Conservation (phyloP, 2,888 invertebrate species). For the Panopea generosa region DNA sequence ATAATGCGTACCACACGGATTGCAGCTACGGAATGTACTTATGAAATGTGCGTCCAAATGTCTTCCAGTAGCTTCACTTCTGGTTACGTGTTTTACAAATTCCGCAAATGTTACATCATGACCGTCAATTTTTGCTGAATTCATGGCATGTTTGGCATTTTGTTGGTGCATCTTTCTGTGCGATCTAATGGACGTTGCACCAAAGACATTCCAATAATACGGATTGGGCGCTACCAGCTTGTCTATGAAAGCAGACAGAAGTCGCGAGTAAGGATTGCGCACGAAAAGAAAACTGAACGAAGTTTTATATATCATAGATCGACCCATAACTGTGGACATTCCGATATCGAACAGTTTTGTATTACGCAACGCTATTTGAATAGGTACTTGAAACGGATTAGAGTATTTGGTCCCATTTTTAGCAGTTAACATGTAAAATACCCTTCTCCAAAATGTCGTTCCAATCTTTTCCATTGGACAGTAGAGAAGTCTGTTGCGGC, state of each 20-base stretch:
- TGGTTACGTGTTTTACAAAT: slow-evolving; percentile 38
- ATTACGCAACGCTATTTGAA: slow-evolving; percentile 28
- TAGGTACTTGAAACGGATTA: slow-evolving; percentile 47
- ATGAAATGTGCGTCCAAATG: slow-evolving; percentile 45
- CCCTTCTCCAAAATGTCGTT: slow-evolving; percentile 51
- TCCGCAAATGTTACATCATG: slow-evolving; percentile 57
- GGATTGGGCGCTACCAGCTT: slow-evolving; percentile 53
- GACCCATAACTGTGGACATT: slow-evolving; percentile 6
- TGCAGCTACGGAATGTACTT: slow-evolving; percentile 44
- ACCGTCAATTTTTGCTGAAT: slow-evolving; percentile 6
- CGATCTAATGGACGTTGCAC: slow-evolving; percentile 30
- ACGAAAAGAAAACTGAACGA: slow-evolving; percentile 47
- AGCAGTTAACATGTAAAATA: slow-evolving; percentile 32
- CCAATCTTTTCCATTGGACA: slow-evolving; percentile 55
- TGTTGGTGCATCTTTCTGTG: slow-evolving; percentile 3
- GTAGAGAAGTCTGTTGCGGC: slow-evolving; percentile 25
- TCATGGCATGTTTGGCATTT: too few species aligned
- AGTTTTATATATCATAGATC: slow-evolving; percentile 20
- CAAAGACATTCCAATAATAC: slow-evolving; percentile 48
- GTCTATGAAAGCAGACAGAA: slow-evolving; percentile 52
- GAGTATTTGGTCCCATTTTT: not conserved
- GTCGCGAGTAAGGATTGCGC: slow-evolving; percentile 46
- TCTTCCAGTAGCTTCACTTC: slow-evolving; percentile 23
- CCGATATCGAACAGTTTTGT: slow-evolving; percentile 6
- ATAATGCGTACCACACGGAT: slow-evolving; percentile 37